Conservation (phyloP, 2,888 invertebrate species). For the Drosophila paramelanica region DNA sequence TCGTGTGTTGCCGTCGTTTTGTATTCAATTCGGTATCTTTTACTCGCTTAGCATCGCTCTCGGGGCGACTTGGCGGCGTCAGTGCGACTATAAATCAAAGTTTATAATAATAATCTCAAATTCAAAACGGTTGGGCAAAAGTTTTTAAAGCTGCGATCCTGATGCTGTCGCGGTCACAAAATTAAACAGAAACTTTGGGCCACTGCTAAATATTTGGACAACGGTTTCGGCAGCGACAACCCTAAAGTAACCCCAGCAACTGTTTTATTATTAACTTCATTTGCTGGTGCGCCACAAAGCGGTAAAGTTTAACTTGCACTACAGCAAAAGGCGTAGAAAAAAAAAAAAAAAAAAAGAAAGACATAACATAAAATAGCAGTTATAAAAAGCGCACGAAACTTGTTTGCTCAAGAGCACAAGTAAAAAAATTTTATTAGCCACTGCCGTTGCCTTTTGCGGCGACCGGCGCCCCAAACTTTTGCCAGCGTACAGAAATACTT, state of each 20-base stretch:
- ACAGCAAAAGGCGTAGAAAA: conserved; percentile 38
- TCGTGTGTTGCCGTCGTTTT: conserved; percentile 10
- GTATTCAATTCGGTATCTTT: conserved; percentile 33
- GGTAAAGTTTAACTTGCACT: conserved; percentile 73
- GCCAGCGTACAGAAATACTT: conserved; percentile 59
- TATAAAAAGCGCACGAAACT: conserved; percentile 74
- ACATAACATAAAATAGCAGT: conserved; percentile 79
- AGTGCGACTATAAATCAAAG: conserved; percentile 76
- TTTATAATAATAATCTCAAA: conserved; percentile 77
- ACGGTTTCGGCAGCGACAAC: conserved; percentile 54
- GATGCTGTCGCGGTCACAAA: conserved; percentile 42
- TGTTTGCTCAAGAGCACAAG: conserved; percentile 72
- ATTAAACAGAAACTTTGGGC: conserved; percentile 66
- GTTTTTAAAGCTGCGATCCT: conserved; percentile 33
- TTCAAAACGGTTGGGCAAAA: conserved; percentile 57
- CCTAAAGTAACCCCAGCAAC: conserved; percentile 76
- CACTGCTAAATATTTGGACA: conserved; percentile 59
- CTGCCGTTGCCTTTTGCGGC: conserved; percentile 56
- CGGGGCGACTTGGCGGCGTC: conserved; percentile 66
- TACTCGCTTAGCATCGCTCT: conserved; percentile 38
- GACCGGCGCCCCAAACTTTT: conserved; percentile 46
- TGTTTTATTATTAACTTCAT: conserved; percentile 81
- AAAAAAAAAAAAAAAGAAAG: conserved; percentile 51
- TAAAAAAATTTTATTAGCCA: conserved; percentile 74
- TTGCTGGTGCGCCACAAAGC: conserved; percentile 73